Evolutionary conservation across 2,888 invertebrate genomes (phyloP).

Genomic region (Tachystola acroxantha): DNA sequence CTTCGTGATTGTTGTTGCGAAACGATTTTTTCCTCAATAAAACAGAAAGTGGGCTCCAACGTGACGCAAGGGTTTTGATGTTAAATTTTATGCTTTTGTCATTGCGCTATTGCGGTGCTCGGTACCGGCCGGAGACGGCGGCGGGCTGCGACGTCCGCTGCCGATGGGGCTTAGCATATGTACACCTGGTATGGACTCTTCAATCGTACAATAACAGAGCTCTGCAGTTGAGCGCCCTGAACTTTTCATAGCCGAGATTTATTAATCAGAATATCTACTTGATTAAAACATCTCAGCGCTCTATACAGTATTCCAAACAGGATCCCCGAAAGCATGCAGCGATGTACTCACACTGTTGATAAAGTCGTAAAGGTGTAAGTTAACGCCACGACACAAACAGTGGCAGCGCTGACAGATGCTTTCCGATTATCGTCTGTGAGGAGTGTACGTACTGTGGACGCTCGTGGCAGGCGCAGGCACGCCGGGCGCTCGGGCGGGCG

Average conservation of each 20-base stretch:
- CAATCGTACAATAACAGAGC: no score
- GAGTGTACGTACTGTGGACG: background rate
- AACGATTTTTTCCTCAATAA: slow-evolving; percentile 27
- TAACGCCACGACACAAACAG: no score
- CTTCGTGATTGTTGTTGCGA: slow-evolving; percentile 18
- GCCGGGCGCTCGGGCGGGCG: slow-evolving; percentile 27
- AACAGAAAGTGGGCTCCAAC: slow-evolving; percentile 33
- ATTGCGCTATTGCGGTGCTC: slow-evolving; percentile 36
- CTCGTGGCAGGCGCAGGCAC: background rate
- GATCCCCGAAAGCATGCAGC: no score
- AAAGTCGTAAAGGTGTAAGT: no score
- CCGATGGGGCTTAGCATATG: background rate
- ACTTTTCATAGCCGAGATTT: no score
- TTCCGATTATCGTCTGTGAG: background rate
- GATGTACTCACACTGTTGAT: no score
- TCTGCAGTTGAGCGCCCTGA: no score
- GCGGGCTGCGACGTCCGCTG: slow-evolving; percentile 31
- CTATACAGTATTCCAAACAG: no score
- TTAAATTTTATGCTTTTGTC: slow-evolving; percentile 40
- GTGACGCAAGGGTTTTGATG: slow-evolving; percentile 44
- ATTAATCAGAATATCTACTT: no score
- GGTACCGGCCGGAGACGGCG: slow-evolving; percentile 47
- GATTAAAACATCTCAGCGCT: no score
- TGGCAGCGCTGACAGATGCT: background rate
- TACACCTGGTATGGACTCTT: no score